These are phyloP conservation scores for Ceraclea dissimilis DNA, from an alignment of 2,888 invertebrate genomes.

Conservation along the genomic window DNA sequence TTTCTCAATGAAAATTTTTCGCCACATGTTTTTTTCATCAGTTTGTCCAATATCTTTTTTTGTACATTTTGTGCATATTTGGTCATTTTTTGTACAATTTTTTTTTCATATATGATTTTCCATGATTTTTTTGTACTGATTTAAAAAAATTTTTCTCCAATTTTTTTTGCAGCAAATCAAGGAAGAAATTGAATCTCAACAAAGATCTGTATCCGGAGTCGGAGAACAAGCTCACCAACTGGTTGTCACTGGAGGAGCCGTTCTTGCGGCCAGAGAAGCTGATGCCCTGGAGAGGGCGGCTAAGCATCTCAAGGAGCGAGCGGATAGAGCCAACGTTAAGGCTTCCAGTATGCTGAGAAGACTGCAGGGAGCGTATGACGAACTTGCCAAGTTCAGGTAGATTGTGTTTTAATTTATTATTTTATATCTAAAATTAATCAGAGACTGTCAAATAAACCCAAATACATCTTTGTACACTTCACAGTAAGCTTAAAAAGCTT, in stretches of 20 bases:
- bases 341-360: conserved; percentile 71
- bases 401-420: background rate
- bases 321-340: conserved; percentile 73
- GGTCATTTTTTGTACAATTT: too few species aligned
- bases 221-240: conserved; percentile 86
- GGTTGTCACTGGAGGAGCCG: conserved; percentile 82
- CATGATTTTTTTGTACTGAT: too few species aligned
- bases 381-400: conserved; percentile 75
- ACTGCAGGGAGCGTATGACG: conserved; percentile 73
- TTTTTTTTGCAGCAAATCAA: conserved; percentile 75
- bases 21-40: too few species aligned
- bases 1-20: too few species aligned
- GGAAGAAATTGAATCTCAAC: conserved; percentile 82
- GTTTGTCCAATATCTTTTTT: too few species aligned
- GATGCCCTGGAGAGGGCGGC: conserved; percentile 81
- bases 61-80: too few species aligned
- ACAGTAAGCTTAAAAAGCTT: too few species aligned
- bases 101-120: too few species aligned
- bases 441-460: too few species aligned
- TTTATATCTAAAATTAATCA: too few species aligned
- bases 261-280: conserved; percentile 74
- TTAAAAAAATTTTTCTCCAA: too few species aligned
- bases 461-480: too few species aligned
- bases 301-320: conserved; percentile 72
- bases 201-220: conserved; percentile 75